Evolutionary conservation across 2,113 vertebrate genomes (phyloP), one percentile per base, ranked within the genome.

Genomic region (Epinephelus fuscoguttatus): DNA sequence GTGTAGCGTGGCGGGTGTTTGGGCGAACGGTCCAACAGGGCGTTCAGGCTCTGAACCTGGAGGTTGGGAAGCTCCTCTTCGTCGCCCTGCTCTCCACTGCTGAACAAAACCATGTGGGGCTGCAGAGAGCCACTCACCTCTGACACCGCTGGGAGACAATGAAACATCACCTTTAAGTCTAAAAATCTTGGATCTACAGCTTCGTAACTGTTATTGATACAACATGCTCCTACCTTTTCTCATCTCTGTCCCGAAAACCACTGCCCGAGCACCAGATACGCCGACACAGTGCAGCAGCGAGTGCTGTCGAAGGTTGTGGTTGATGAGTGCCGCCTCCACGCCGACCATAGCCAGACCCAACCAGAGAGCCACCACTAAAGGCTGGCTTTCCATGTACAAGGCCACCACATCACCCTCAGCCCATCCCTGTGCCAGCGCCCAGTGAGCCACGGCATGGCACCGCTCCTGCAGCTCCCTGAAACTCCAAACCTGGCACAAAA

Each of bases 271-370:
- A 0, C 95, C 93, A 0, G 96, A 97, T 0, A 94, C 93, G 1
- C 87, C 71, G 71, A 98, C 73, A 13, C 97, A 97, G 90, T 97
- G 96, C 59, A 94, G 82, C 55, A 98, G 81, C 0, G 97, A 91
- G 13, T 96, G 94, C 1, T 83, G 87, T 0, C 97, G 95, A 27
- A 98, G 90, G 78, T 97, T 97, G 72, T 95, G 89, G 70, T 98
- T 98, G 80, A 98, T 95, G 21, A 97, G 91, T 0, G 97, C 97
- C 0, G 96, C 96, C 73, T 98, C 97, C 0, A 97, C 87, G 0
- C 97, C 97, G 0, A 95, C 80, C 86, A 96, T 96, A 0, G 97
- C 97, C 93, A 97, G 94, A n/a, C 97, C 97, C 42, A 98, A 73
- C 97, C 97, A 98, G 23, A 98, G 89, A 12, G 95, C 95, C 13